Base-by-base conservation (phyloP, 2,797 vertebrate species). In the Margarornis squamiger region DNA sequence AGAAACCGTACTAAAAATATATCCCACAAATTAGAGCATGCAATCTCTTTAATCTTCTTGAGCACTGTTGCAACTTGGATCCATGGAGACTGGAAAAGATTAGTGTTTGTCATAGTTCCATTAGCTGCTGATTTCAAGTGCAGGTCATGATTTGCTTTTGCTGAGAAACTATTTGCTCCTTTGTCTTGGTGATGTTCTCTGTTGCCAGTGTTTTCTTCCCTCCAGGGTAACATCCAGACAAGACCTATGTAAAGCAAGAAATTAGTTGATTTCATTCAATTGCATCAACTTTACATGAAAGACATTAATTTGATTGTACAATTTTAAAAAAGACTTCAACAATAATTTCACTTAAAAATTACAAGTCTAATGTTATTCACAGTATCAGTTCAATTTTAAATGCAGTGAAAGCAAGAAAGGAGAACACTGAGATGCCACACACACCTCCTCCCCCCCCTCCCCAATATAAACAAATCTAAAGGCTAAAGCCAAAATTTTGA, bases 201-300 rank as follows among this genome's bases (percentile, higher is more conserved):
- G n/a, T 63, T 74, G 36, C 9, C 32, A 15, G 12, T 32, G 20
- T 80, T 97, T 96, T 96, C 97, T 97, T 99, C 98, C 15, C 62
- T 98, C 98, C 98, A 98, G 2, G 99, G 99, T 51, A 99, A 97
- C 96, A 99, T 98, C 98, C 98, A 99, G 18, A 99, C 98, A 58
- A 99, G 97, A 83, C 98, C 99, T 99, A 92, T 7, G 86, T 6
- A 65, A 30, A 79, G 5, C 9, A 94, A 66, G 29, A 52, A 80
- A 95, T 67, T 0, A 45, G 30, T 0, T 59, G n/a, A 51, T 79
- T 87, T 73, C 8, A 58, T 74, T 85, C 15, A 51, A 43, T 22
- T 86, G 21, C 30, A 36, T 74, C 55, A 70, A 41, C 27, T 57
- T 78, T 36, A 84, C 21, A 3, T 7, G 24, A 26, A 86, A 73